Evolutionary conservation across 2,113 vertebrate genomes (phyloP).

Genomic region (Polypterus bichir): DNA sequence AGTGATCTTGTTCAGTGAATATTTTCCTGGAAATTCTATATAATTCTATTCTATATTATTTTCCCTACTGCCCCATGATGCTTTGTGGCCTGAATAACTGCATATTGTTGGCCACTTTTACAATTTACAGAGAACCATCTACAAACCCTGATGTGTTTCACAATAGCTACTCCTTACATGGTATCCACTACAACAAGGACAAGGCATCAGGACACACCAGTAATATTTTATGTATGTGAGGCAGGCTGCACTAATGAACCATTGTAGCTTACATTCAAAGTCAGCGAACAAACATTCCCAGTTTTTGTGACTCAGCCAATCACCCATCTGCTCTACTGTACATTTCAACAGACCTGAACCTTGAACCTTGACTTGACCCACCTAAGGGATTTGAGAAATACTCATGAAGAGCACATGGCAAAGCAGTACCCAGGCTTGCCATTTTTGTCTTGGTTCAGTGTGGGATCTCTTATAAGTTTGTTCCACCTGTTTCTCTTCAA

Average conservation of each 20-base stretch:
- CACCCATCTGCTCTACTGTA: slow-evolving; percentile 88
- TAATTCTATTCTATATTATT: too few species aligned
- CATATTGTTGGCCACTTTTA: slow-evolving; percentile 61
- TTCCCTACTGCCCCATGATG: too few species aligned
- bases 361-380: slow-evolving; percentile 45
- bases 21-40: too few species aligned
- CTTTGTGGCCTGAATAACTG: slow-evolving; percentile 68
- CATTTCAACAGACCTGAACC: slow-evolving; percentile 68
- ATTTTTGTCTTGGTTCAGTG: slow-evolving; percentile 96
- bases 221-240: slow-evolving; percentile 81
- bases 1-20: too few species aligned
- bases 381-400: slow-evolving; percentile 86
- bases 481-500: slow-evolving; percentile 98
- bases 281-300: slow-evolving; percentile 74
- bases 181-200: slow-evolving; percentile 87
- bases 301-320: slow-evolving; percentile 93
- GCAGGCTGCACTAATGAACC: slow-evolving; percentile 88
- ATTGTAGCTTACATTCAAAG: slow-evolving; percentile 76
- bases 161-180: slow-evolving; percentile 84
- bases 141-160: slow-evolving; percentile 88
- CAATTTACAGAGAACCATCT: slow-evolving; percentile 97
- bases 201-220: slow-evolving; percentile 70
- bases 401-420: slow-evolving; percentile 96
- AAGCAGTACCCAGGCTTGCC: slow-evolving; percentile 86
- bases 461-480: slow-evolving; percentile 88